Base-by-base conservation (phyloP, 2,888 invertebrate genomes). In the Mechanitis messenoides region DNA sequence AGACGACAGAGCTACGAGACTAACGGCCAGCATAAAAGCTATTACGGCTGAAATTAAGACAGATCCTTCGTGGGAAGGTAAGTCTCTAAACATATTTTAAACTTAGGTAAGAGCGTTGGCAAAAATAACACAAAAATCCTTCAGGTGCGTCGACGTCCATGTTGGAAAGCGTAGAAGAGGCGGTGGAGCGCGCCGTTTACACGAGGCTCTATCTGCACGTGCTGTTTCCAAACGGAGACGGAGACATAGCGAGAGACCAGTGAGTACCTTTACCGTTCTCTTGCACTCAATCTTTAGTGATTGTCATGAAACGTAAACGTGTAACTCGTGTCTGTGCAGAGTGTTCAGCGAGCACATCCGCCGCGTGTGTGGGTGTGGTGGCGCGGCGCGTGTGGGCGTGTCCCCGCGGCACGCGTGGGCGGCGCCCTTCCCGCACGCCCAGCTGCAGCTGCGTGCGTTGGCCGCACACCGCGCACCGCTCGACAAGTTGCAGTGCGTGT, bases 221-320 rank as follows among this genome's bases (percentile, higher is more conserved):
- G 56, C 92, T 99, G 83, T 98, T 97, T 88, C 99, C 99, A 5
- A 98, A 99, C 80, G 97, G 97, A 3, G 99, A 99, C 81, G 98
- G 96, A 0, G 99, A 99, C 85, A 92, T 97, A 67, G 94, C 95
- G 33, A 87, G 98, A 65, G 99, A 99, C 83, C 94, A 95, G 95
- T 96, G 78, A 91, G 93, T 63, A 50, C 9, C 50, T 50, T 31
- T 31, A 31, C 28, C 28, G 3, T 31, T 6, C 2, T 28, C 20
- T 20, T 20, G 20, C 20, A 20, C 0, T 20, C 20, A 20, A 1
- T 1, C 20, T 20, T 20, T 20, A 20, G 20, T 20, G 20, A 0
- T 20, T 20, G 20, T 20, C 20, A 20, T 20, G 20, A 20, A 20
- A 20, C 20, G 20, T 20, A 1, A 20, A 20, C 20, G 20, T 20